Evolutionary conservation across 2,113 vertebrate species (phyloP).

Genomic region (Aspiorhynchus laticeps): DNA sequence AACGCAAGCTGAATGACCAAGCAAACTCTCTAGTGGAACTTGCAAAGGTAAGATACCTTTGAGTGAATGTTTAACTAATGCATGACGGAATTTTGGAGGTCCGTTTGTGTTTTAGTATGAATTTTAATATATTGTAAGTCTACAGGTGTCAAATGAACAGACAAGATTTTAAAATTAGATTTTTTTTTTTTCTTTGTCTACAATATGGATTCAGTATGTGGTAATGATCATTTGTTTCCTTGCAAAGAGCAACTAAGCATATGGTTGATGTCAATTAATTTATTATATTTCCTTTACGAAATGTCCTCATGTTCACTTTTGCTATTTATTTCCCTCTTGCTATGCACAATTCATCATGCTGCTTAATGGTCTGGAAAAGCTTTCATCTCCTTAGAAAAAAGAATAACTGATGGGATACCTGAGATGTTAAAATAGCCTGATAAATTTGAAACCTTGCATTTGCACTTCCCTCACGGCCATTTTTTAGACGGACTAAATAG

Average conservation of each 20-base stretch:
- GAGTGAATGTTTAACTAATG: constrained; percentile 50
- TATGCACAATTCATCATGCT: constrained; percentile 16
- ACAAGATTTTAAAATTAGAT: constrained; percentile 56
- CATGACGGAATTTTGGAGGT: constrained; percentile 50
- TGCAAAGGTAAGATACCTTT: constrained; percentile 89
- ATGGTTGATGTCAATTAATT: neutral
- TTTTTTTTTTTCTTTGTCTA: constrained; percentile 13
- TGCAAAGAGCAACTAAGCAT: neutral
- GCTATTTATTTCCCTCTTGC: constrained; percentile 23
- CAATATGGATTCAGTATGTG: constrained; percentile 13
- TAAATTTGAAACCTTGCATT: neutral
- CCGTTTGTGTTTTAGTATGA: constrained; percentile 30
- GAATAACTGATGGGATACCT: neutral
- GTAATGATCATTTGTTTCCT: neutral
- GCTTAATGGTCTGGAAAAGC: constrained; percentile 29
- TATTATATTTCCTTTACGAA: neutral
- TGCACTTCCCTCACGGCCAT: neutral
- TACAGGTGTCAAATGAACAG: constrained; percentile 87
- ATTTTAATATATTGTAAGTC: constrained; percentile 66
- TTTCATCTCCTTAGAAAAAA: constrained; percentile 23
- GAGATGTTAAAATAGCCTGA: constrained; percentile 8
- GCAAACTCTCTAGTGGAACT: constrained; percentile 99
- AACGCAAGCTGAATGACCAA: constrained; percentile 99
- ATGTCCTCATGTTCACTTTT: neutral
- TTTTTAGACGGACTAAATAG: constrained; percentile 65